phyloP scores from a whole-genome alignment of 2,888 invertebrate species.

The Omphaloscelis lunosa region DNA sequence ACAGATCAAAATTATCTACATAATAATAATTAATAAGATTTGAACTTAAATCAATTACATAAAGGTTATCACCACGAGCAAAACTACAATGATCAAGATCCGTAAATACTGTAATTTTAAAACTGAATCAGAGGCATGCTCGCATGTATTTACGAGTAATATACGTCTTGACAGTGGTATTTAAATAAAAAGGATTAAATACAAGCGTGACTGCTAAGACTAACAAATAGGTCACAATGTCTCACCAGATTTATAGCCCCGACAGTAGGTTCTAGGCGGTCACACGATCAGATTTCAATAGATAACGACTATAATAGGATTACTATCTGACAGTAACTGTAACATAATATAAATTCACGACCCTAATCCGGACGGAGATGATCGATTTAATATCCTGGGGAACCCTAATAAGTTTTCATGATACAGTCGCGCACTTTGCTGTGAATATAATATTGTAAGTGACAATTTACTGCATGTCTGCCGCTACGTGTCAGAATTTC shows the following conservation, averaged over 20 bases:
- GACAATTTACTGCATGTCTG: slow-evolving; percentile 43
- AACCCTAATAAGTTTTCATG: slow-evolving; percentile 54
- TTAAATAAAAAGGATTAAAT: slow-evolving; percentile 64
- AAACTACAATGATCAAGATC: slow-evolving; percentile 28
- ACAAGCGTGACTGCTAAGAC: slow-evolving; percentile 58
- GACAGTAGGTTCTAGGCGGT: slow-evolving; percentile 61
- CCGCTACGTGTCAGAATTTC: slow-evolving; percentile 8
- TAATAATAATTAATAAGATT: slow-evolving; percentile 7
- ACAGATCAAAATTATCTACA: not conserved
- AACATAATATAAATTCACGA: slow-evolving; percentile 71
- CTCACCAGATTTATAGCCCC: slow-evolving; percentile 64
- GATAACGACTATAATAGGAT: slow-evolving; percentile 74
- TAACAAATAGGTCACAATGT: slow-evolving; percentile 67
- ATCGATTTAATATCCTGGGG: slow-evolving; percentile 61
- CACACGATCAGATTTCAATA: slow-evolving; percentile 73
- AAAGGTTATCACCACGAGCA: slow-evolving; percentile 15
- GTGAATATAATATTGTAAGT: slow-evolving; percentile 37
- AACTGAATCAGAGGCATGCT: slow-evolving; percentile 40
- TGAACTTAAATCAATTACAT: slow-evolving; percentile 30
- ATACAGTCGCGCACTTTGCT: slow-evolving; percentile 46
- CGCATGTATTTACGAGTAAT: slow-evolving; percentile 37
- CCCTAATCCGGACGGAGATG: slow-evolving; percentile 64
- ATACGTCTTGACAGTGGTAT: slow-evolving; percentile 54
- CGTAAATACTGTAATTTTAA: slow-evolving; percentile 18
- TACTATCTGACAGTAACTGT: slow-evolving; percentile 70